Evolutionary conservation across 2,113 vertebrate genomes (phyloP).

Genomic region (Aldabrachelys gigantea): DNA sequence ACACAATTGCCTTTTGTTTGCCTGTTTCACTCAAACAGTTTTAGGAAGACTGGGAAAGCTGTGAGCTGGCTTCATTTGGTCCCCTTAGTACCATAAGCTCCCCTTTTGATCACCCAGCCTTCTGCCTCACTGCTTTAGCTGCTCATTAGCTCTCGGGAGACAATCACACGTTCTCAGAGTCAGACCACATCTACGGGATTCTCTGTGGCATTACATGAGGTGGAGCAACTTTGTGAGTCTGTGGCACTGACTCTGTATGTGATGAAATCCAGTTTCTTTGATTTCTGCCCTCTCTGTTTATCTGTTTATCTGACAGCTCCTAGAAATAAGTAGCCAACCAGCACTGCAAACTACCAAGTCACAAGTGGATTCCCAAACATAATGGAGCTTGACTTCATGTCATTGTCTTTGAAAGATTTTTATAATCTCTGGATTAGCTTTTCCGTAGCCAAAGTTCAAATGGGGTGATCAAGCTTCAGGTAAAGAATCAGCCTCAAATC

Average conservation of each 20-base stretch:
- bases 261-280: not conserved
- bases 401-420: not conserved
- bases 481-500: not conserved
- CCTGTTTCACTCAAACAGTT: not conserved
- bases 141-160: not conserved
- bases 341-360: not conserved
- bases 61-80: not conserved
- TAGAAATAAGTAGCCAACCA: not conserved
- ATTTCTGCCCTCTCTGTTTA: not conserved
- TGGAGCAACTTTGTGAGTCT: not conserved
- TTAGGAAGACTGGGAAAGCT: not conserved
- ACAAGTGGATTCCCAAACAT: not conserved
- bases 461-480: not conserved
- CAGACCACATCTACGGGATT: not conserved
- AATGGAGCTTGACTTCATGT: not conserved
- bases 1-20: accelerated
- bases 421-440: not conserved
- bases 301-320: not conserved
- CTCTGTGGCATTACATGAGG: not conserved
- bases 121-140: not conserved
- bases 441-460: not conserved
- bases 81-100: not conserved
- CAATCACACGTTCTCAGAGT: not conserved
- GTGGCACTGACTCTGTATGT: not conserved
- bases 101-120: not conserved